phyloP scores from a whole-genome alignment of 1,140 invertebrate species.

The Dryas iulia region DNA sequence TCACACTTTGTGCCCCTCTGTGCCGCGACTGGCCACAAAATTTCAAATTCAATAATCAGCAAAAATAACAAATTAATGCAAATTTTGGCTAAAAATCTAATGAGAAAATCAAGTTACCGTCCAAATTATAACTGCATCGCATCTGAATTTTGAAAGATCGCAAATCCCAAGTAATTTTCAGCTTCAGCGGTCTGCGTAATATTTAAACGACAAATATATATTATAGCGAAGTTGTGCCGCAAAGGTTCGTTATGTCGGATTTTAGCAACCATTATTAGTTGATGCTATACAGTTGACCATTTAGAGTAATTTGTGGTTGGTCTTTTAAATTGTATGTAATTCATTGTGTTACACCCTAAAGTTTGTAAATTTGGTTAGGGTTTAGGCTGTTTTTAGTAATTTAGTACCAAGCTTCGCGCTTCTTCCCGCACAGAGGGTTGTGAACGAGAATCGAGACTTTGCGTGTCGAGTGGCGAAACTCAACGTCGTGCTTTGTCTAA shows the following conservation, averaged over 20 bases:
- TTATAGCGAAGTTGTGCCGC: too few relatives aligned
- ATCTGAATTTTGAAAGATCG: constrained; percentile 1
- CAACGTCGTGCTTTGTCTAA: too few relatives aligned
- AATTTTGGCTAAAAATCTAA: neutral
- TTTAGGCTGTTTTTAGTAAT: too few relatives aligned
- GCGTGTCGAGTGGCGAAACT: too few relatives aligned
- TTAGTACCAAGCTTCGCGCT: too few relatives aligned
- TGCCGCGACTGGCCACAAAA: too few relatives aligned
- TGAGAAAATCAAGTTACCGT: neutral
- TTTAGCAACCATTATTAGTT: constrained; percentile 2
- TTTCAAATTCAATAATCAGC: too few relatives aligned
- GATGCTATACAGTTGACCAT: constrained; percentile 1
- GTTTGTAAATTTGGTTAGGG: too few relatives aligned
- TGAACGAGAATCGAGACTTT: too few relatives aligned
- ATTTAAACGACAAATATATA: constrained; percentile 4
- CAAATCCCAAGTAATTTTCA: constrained; percentile 11
- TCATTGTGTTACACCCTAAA: neutral
- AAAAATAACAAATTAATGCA: neutral
- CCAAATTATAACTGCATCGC: neutral
- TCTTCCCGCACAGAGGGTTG: too few relatives aligned
- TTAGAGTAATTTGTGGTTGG: neutral
- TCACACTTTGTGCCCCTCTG: too few relatives aligned
- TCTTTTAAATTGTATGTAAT: neutral
- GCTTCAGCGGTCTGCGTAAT: constrained; percentile 7
- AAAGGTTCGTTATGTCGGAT: neutral